Percentiles rank a stretch among this genome's conserved stretches.
Evolutionary conservation across 2,797 vertebrate species (phyloP).

Genomic region (Sebastes oblongus): DNA sequence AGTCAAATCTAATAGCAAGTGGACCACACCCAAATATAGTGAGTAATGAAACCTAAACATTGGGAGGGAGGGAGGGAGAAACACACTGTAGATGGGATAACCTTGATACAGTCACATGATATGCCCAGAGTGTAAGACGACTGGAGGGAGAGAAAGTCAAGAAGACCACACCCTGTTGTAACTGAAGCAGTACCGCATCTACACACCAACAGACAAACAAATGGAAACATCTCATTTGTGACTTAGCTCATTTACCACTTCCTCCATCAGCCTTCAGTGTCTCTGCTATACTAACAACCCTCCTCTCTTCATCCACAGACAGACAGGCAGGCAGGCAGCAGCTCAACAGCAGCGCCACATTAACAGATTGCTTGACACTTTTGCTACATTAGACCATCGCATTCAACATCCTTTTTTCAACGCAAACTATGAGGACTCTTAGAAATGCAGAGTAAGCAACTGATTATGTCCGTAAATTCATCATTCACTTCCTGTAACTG

Average conservation of each 20-base stretch:
- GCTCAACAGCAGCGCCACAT: constrained; percentile 15
- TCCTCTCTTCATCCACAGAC: neutral
- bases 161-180: constrained; percentile 47
- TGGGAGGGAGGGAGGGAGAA: neutral
- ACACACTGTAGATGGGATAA: constrained; percentile 31
- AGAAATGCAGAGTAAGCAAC: constrained; percentile 39
- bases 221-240: constrained; percentile 37
- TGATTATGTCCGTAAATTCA: constrained; percentile 1
- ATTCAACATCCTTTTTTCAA: neutral
- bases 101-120: constrained; percentile 54
- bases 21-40: constrained; percentile 64
- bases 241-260: constrained; percentile 11
- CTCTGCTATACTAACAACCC: neutral
- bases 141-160: constrained; percentile 21
- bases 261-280: constrained; percentile 4
- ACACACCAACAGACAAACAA: neutral
- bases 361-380: constrained; percentile 39
- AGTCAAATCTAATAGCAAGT: constrained; percentile 48
- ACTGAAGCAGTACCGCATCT: neutral
- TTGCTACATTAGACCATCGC: constrained; percentile 12
- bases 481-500: constrained; percentile 20
- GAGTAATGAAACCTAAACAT: constrained; percentile 11
- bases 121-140: constrained; percentile 20
- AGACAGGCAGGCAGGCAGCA: neutral
- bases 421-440: neutral